Conservation (phyloP, 37 sponge, comb jelly and placozoan genomes). For the Beroe forskalii region DNA sequence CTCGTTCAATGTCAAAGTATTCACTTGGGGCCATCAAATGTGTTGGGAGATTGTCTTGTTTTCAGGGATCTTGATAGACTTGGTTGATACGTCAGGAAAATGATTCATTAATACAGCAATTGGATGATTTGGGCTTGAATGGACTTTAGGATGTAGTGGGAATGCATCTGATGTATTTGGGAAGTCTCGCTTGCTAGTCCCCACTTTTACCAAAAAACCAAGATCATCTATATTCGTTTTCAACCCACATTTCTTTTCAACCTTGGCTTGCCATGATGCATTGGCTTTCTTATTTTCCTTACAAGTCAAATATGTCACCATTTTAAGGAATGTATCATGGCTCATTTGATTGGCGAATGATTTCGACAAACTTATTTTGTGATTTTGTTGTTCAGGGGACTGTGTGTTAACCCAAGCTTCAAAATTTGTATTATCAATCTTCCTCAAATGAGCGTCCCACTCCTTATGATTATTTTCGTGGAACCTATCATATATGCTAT, state of each 20-base stretch:
- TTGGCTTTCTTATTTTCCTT: not conserved
- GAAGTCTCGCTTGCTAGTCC: too few relatives aligned
- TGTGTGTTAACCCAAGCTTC: not conserved
- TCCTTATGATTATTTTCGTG: not conserved
- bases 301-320: not conserved
- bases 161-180: too few relatives aligned
- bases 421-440: not conserved
- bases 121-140: too few relatives aligned
- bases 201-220: not conserved
- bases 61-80: too few relatives aligned
- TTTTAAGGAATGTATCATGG: not conserved
- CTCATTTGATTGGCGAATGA: not conserved
- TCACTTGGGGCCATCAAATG: too few relatives aligned
- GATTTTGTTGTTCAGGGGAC: not conserved
- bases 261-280: not conserved
- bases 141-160: too few relatives aligned
- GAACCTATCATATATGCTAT: not conserved
- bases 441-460: not conserved
- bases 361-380: not conserved
- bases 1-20: too few relatives aligned
- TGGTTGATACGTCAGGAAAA: too few relatives aligned
- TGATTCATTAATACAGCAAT: too few relatives aligned
- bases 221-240: not conserved
- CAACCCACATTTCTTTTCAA: not conserved
- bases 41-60: too few relatives aligned